Percentiles rank a stretch among this genome's conserved stretches.
phyloP scores from a whole-genome alignment of 2,888 invertebrate species.

The Acanthacorydalis orientalis region DNA sequence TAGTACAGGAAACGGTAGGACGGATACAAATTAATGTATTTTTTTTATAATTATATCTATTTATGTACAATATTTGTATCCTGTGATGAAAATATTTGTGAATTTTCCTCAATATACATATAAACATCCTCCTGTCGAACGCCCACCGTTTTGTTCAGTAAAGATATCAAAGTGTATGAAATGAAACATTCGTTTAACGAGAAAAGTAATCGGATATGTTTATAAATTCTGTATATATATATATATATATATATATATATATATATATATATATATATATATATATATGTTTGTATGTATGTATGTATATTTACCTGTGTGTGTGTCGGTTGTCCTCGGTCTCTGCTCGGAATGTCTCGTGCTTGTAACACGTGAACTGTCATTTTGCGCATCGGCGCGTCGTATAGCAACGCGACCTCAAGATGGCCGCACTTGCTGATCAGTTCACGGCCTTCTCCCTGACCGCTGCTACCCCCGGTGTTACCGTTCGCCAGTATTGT shows the following conservation, averaged over 20 bases:
- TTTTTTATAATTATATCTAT: too few relatives aligned
- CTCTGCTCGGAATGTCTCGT: constrained; percentile 55
- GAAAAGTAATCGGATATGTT: too few relatives aligned
- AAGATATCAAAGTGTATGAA: too few relatives aligned
- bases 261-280: constrained; percentile 3
- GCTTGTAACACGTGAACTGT: constrained; percentile 84
- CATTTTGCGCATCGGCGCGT: constrained; percentile 82
- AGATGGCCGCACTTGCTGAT: constrained; percentile 55
- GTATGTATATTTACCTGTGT: constrained; percentile 34
- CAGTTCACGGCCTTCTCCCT: constrained; percentile 13
- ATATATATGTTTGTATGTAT: not conserved
- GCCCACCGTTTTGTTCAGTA: too few relatives aligned
- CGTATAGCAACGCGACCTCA: constrained; percentile 77
- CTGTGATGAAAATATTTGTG: too few relatives aligned
- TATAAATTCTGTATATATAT: not conserved
- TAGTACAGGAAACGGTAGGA: too few relatives aligned
- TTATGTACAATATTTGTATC: too few relatives aligned
- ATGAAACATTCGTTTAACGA: too few relatives aligned
- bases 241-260: constrained; percentile 4
- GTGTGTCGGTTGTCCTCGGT: constrained; percentile 48
- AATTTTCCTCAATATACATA: too few relatives aligned
- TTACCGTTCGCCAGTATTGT: too few relatives aligned
- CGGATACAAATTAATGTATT: too few relatives aligned
- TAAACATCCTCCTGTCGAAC: too few relatives aligned
- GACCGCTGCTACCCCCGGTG: constrained; percentile 28